Conservation (phyloP, 1,140 invertebrate species). For the Drosophila varians region DNA sequence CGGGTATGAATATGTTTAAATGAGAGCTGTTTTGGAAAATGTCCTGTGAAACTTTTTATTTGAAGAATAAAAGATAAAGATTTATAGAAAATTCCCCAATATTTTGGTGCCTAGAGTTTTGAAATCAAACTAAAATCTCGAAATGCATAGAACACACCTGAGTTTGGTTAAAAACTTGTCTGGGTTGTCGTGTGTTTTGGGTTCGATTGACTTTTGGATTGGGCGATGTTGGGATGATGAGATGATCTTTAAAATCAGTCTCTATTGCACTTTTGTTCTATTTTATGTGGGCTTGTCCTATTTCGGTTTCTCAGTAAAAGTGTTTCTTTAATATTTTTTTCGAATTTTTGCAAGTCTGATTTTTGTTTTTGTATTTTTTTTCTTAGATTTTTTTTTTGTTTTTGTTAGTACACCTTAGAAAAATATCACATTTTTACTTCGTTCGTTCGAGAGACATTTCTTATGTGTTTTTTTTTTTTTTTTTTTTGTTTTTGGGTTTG, state of each 20-base stretch:
- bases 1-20: too few species aligned
- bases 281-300: conserved; percentile 55
- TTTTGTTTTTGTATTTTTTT: conserved; percentile 38
- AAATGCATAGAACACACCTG: neutral
- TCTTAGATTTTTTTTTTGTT: conserved; percentile 35
- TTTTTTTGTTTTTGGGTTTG: conserved; percentile 57
- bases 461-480: conserved; percentile 57
- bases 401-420: conserved; percentile 80
- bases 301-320: conserved; percentile 46
- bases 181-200: neutral
- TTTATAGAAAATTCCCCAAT: neutral
- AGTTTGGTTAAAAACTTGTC: neutral
- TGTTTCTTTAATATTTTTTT: conserved; percentile 42
- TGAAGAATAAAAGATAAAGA: too few species aligned
- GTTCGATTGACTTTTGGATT: neutral
- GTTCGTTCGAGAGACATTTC: conserved; percentile 83
- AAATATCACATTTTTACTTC: conserved; percentile 84
- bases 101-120: neutral
- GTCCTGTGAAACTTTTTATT: too few species aligned
- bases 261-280: conserved; percentile 80
- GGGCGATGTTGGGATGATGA: conserved; percentile 37
- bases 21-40: too few species aligned
- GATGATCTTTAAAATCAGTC: conserved; percentile 80
- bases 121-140: neutral
- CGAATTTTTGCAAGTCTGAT: conserved; percentile 33